Evolutionary conservation across 1,140 invertebrate genomes (phyloP).

Genomic region (Chironomus striatipennis): DNA sequence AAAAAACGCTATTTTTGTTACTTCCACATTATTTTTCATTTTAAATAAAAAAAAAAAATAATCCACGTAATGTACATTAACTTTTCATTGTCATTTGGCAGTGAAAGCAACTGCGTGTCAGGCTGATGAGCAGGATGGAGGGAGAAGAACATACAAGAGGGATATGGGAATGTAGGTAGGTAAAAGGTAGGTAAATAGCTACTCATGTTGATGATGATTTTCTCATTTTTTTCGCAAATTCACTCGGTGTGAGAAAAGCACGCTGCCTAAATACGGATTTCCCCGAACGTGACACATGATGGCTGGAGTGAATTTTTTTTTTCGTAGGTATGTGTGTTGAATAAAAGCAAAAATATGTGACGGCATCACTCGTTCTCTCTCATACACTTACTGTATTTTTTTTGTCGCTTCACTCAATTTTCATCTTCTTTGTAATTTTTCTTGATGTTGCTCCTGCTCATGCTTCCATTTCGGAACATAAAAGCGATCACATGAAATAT

Average conservation of each 20-base stretch:
- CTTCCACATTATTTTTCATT: constrained; percentile 15
- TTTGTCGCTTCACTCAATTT: background rate
- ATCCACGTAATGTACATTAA: constrained; percentile 23
- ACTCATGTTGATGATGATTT: constrained; percentile 4
- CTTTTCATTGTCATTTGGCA: constrained; percentile 19
- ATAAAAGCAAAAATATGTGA: background rate
- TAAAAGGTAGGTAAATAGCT: constrained; percentile 1
- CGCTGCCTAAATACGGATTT: background rate
- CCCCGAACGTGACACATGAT: constrained; percentile 4
- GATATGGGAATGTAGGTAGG: background rate
- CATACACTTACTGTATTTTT: background rate
- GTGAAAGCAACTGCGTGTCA: background rate
- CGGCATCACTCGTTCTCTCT: background rate
- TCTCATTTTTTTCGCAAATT: background rate
- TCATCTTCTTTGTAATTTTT: too few relatives aligned
- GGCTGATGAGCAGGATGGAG: background rate
- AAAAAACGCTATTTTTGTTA: too few relatives aligned
- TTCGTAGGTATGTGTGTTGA: too few relatives aligned
- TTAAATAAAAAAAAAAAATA: constrained; percentile 10
- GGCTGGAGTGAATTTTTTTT: background rate
- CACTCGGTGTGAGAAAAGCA: background rate
- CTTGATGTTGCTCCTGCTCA: background rate
- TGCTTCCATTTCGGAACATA: background rate
- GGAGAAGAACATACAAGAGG: background rate
- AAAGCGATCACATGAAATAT: constrained; percentile 22